A percentile compares a stretch with the other conserved stretches of the same genome.
These are phyloP conservation scores for Erinaceus europaeus DNA, from an alignment of 2,113 vertebrate species.

Conservation along the genomic window DNA sequence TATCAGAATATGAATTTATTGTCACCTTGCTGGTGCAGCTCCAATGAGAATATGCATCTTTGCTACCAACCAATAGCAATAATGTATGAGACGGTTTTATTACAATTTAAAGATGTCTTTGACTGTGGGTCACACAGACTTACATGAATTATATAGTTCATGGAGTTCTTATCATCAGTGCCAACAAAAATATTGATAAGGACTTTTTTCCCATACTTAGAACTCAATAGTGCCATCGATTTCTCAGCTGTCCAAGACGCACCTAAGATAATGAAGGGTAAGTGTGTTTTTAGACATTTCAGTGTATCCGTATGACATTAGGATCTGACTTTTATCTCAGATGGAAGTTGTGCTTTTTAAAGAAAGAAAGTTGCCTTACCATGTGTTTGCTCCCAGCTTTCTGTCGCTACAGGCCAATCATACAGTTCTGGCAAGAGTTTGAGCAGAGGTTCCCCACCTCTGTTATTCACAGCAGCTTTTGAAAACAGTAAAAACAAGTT, in stretches of 20 bases:
- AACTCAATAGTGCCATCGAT: slow-evolving; percentile 88
- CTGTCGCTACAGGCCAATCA: slow-evolving; percentile 92
- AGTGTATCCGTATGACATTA: background rate
- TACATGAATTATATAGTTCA: slow-evolving; percentile 93
- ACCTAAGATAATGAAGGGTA: slow-evolving; percentile 80
- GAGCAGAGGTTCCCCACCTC: slow-evolving; percentile 89
- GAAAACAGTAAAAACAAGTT: slow-evolving; percentile 55
- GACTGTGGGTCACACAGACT: slow-evolving; percentile 74
- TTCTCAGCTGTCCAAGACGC: slow-evolving; percentile 88
- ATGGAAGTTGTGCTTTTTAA: background rate
- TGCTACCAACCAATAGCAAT: background rate
- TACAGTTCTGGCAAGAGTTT: slow-evolving; percentile 84
- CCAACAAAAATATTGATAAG: slow-evolving; percentile 93
- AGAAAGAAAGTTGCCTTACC: slow-evolving; percentile 79
- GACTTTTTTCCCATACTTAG: slow-evolving; percentile 91
- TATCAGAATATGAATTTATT: background rate
- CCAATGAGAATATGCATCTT: background rate
- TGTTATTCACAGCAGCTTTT: slow-evolving; percentile 89
- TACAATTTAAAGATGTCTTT: background rate
- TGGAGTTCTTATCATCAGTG: slow-evolving; percentile 93
- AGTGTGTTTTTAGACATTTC: background rate
- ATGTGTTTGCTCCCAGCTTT: slow-evolving; percentile 86
- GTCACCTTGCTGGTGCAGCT: background rate
- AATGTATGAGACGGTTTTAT: background rate
- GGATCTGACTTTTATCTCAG: background rate